These are phyloP conservation scores for Tetranychus cinnabarinus DNA, from an alignment of 1,140 invertebrate genomes.

Conservation along the genomic window DNA sequence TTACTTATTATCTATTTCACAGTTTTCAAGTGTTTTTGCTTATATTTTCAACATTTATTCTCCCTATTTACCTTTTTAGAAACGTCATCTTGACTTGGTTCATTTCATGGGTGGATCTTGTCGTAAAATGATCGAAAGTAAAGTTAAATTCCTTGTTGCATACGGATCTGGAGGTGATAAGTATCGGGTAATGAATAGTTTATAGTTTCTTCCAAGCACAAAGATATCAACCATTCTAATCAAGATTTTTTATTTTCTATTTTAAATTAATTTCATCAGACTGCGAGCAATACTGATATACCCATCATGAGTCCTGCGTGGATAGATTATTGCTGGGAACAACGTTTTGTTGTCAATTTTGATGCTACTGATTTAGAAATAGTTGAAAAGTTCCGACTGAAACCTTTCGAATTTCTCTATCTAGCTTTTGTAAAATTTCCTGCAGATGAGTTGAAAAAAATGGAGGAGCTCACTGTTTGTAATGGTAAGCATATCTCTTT, in stretches of 20 bases:
- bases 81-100: constrained; percentile 4
- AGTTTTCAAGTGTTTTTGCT: too few relatives aligned
- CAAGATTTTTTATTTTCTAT: constrained; percentile 3
- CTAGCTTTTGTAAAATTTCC: constrained; percentile 73
- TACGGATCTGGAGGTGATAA: constrained; percentile 63
- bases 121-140: constrained; percentile 18
- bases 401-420: constrained; percentile 59
- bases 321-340: constrained; percentile 58
- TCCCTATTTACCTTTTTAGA: not conserved
- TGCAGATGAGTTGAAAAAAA: constrained; percentile 61
- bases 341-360: constrained; percentile 36
- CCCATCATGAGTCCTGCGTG: constrained; percentile 66
- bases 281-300: constrained; percentile 59
- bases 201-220: not conserved
- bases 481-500: constrained; percentile 12
- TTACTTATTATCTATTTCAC: too few relatives aligned
- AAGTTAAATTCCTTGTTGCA: constrained; percentile 76
- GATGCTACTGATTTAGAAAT: constrained; percentile 37
- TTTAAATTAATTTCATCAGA: constrained; percentile 14
- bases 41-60: too few relatives aligned
- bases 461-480: constrained; percentile 36
- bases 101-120: constrained; percentile 8
- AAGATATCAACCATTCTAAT: not conserved
- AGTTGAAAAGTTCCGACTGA: constrained; percentile 47
- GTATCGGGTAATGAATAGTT: constrained; percentile 29